Evolutionary conservation across 2,888 invertebrate species (phyloP), one percentile per base, ranked within the genome.

Genomic region (Tiphia femorata): DNA sequence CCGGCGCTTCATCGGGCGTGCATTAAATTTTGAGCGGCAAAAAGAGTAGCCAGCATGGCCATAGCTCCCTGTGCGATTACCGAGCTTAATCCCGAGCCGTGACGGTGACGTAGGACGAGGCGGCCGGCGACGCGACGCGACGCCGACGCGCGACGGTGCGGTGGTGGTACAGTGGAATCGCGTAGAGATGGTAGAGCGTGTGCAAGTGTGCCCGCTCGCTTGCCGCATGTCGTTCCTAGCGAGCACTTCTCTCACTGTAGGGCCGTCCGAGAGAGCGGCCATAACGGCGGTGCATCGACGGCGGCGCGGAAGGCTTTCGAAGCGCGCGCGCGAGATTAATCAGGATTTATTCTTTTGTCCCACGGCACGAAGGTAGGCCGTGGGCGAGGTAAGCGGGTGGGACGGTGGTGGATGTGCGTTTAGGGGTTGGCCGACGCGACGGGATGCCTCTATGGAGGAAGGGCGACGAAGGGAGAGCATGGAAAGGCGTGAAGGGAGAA

Each of bases 271-370:
- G 12, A 4, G n/a, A 3, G n/a, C 12, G 2, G 3, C 12, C 33
- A 33, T 33, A 33, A 33, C 44, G 52, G 55, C 48, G 17, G 21
- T n/a, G 48, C 52, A 55, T 58, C 52, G 51, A 52, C 58, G 52
- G 41, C 33, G 41, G 41, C 42, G 43, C 38, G 68, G 56, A 65
- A 64, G 65, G 12, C 71, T 72, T 71, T 66, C 68, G 64, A 68
- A 75, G 66, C 73, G 72, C 72, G 73, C 72, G 73, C 72, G 72
- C 73, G 73, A 80, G 79, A 81, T 80, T 80, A 80, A 81, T 81
- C 80, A 77, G 76, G 76, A 80, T 80, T 79, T 79, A 80, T 79
- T 78, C 79, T 76, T 79, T 79, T 79, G 75, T 79, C 55, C 61
- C 61, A 55, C 63, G 63, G 59, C 60, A 60, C 52, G 56, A 47